These are phyloP conservation scores for Cryptomyrus ogoouensis DNA, from an alignment of 2,113 vertebrate species.

Conservation along the genomic window DNA sequence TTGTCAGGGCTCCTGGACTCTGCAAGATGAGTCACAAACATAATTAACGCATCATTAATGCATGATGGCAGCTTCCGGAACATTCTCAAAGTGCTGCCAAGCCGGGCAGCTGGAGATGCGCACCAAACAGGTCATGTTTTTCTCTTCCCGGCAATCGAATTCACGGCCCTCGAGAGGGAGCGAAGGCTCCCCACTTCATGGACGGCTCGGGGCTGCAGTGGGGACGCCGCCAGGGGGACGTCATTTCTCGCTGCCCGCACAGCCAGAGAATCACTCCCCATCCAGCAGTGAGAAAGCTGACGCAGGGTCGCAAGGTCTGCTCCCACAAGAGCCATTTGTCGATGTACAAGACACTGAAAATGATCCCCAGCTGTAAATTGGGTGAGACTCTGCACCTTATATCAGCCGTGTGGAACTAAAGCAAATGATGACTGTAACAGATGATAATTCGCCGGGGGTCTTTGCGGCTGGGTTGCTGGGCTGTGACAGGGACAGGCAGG, in stretches of 20 bases:
- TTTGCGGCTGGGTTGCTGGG: neutral
- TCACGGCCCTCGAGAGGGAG: constrained; percentile 16
- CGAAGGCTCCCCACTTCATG: neutral
- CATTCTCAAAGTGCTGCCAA: constrained; percentile 12
- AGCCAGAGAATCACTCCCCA: constrained; percentile 26
- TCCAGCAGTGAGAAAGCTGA: neutral
- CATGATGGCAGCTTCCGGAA: neutral
- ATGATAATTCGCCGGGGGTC: neutral
- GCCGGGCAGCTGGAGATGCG: neutral
- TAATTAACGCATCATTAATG: constrained; percentile 35
- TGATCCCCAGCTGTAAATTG: neutral
- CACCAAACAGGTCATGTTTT: neutral
- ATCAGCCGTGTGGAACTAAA: constrained; percentile 23
- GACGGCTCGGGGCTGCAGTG: constrained; percentile 20
- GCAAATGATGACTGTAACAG: neutral
- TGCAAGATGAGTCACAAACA: constrained; percentile 7
- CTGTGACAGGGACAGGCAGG: constrained; percentile 11
- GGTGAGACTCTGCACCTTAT: neutral
- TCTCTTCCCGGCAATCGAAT: constrained; percentile 28
- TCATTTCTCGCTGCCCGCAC: constrained; percentile 11
- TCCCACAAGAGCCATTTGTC: neutral
- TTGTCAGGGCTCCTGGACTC: neutral
- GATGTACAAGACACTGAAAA: neutral
- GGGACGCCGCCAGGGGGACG: constrained; percentile 22
- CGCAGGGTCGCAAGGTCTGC: neutral